Conservation (phyloP, 2,113 vertebrate species). For the Egretta garzetta region DNA sequence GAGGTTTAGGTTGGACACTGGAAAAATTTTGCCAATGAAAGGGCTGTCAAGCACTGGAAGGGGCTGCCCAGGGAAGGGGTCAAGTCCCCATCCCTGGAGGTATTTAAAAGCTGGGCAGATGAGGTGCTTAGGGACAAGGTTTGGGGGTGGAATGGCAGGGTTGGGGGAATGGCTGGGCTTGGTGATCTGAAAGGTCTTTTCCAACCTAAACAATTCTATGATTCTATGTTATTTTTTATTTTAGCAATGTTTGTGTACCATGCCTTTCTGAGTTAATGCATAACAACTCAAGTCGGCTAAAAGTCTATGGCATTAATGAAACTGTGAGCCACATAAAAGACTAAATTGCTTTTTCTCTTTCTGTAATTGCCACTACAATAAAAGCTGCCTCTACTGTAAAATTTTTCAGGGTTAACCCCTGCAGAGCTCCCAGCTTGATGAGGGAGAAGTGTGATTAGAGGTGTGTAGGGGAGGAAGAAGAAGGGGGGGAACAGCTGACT, state of each 20-base stretch:
- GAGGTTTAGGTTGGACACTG: no score
- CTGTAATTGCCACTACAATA: constrained; percentile 54
- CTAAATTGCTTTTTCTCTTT: constrained; percentile 56
- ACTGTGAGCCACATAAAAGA: constrained; percentile 40
- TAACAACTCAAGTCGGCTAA: not conserved
- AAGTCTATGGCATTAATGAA: constrained; percentile 45
- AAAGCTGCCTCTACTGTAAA: constrained; percentile 43
- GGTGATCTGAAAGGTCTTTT: no score
- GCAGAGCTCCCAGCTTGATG: constrained; percentile 22
- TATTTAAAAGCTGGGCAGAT: no score
- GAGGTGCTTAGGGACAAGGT: no score
- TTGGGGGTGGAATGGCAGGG: no score
- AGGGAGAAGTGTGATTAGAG: constrained; percentile 16
- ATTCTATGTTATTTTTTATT: constrained; percentile 6
- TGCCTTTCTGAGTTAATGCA: not conserved
- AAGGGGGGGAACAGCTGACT: not conserved
- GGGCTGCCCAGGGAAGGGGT: no score
- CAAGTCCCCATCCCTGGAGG: no score
- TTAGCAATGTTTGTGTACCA: not conserved
- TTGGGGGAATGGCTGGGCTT: no score
- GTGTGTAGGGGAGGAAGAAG: not conserved
- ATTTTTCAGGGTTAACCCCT: constrained; percentile 40
- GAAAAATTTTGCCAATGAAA: no score
- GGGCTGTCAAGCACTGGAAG: no score
- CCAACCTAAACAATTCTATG: no score